Base-by-base conservation (phyloP, 2,888 invertebrate genomes). In the Encarsia formosa region DNA sequence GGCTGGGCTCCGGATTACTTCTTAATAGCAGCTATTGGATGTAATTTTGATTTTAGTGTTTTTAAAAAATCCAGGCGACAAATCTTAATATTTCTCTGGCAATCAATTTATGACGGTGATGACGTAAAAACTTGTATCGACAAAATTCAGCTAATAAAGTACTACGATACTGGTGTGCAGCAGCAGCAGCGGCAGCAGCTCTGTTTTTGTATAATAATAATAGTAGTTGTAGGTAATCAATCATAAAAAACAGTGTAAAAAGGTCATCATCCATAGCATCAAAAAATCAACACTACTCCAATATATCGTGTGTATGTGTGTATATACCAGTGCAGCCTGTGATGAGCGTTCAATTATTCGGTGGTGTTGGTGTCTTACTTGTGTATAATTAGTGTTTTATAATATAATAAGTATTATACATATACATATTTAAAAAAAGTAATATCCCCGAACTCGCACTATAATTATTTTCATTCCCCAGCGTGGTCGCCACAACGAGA, bases 1-100 rank as follows among this genome's bases (percentile, higher is more conserved):
- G 49, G 54, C 54, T 54, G 54, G 44, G 44, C 54, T 54, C 54
- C 54, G 54, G 46, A 54, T 54, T 54, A 49, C 22, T 45, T 46
- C 54, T 54, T 54, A 54, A 46, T 42, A 49, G 43, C 52, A 52
- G 54, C 54, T 54, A 54, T 49, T 54, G 45, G 22, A 45, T 46
- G 44, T 54, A 49, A 42, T 49, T 54, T 54, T 46, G 47, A 39
- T 44, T 37, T 43, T 20, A 38, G n/a, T n/a, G n/a, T 35, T 9
- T 35, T 16, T 35, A 9, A 35, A 44, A 35, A 37, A 37, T 52
- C 38, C 34, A 43, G 49, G 53, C 49, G 53, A 53, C 53, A 49
- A 49, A 49, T 44, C 34, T 49, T n/a, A 32, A 49, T 49, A 42
- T 49, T 53, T 54, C 42, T 54, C 49, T 54, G 37, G 49, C 54